Conservation (phyloP, 2,113 vertebrate genomes). For the Ophiodon elongatus region DNA sequence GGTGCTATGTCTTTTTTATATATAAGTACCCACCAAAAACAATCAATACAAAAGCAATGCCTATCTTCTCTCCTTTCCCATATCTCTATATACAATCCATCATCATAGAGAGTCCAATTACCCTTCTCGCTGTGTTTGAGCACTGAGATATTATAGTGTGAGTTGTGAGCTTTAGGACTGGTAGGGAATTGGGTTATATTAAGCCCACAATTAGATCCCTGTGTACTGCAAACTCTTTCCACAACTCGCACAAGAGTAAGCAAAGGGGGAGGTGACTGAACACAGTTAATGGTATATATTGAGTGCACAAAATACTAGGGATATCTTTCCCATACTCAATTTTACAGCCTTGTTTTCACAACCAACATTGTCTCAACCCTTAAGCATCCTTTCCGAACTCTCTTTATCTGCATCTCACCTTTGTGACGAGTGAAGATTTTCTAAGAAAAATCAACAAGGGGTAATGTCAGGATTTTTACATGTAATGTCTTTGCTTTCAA, state of each 20-base stretch:
- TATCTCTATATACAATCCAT: conserved; percentile 72
- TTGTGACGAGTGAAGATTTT: conserved; percentile 1
- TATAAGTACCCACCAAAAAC: conserved; percentile 48
- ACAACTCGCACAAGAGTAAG: neutral
- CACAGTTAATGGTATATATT: neutral
- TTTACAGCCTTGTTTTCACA: neutral
- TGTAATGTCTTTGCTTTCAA: neutral
- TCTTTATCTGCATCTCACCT: neutral
- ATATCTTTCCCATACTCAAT: neutral
- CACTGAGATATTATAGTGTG: conserved; percentile 32
- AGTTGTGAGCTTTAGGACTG: conserved; percentile 38
- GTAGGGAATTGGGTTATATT: conserved; percentile 43
- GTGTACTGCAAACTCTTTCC: conserved; percentile 19
- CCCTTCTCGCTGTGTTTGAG: conserved; percentile 39
- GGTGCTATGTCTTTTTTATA: conserved; percentile 48
- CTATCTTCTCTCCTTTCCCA: conserved; percentile 66
- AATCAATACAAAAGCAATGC: conserved; percentile 64
- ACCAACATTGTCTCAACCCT: neutral
- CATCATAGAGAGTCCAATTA: conserved; percentile 60
- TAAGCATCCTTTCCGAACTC: neutral
- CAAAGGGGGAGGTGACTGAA: neutral
- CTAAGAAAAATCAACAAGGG: neutral
- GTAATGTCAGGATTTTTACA: neutral
- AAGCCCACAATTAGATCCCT: conserved; percentile 52
- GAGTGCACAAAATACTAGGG: neutral